A percentile compares a stretch with the other conserved stretches of the same genome.
These are phyloP conservation scores for Ptilonorhynchus violaceus DNA, from an alignment of 2,113 vertebrate genomes.

Conservation along the genomic window DNA sequence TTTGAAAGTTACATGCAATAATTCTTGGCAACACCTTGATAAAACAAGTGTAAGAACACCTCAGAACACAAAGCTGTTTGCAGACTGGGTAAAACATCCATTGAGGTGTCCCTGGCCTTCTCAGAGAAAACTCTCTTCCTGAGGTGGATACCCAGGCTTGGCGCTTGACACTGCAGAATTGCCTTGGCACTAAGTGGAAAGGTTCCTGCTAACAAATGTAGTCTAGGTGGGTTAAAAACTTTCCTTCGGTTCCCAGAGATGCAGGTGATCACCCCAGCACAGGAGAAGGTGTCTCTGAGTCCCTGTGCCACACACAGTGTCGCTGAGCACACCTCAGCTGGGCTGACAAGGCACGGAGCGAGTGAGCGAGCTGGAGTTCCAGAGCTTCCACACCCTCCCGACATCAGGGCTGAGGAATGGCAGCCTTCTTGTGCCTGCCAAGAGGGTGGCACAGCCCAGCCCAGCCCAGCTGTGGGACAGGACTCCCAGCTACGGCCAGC, in stretches of 20 bases:
- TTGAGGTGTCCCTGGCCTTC: not conserved
- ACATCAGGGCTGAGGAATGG: not conserved
- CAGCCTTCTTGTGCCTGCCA: not conserved
- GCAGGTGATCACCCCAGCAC: not conserved
- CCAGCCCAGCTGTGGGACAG: too few species aligned
- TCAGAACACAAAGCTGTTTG: not conserved
- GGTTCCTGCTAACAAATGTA: not conserved
- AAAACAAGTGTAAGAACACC: not conserved
- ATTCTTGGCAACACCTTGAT: not conserved
- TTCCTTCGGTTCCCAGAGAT: not conserved
- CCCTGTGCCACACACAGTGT: not conserved
- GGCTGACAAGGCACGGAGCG: rapidly evolving
- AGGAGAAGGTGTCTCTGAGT: not conserved
- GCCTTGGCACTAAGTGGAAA: not conserved
- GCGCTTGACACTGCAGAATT: not conserved
- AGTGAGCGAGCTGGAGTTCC: not conserved
- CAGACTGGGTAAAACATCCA: not conserved
- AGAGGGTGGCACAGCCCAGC: not conserved
- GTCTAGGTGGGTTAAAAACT: not conserved
- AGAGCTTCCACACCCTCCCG: not conserved
- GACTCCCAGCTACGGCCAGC: not conserved
- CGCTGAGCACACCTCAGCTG: not conserved
- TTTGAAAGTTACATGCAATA: not conserved
- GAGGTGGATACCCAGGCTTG: not conserved
- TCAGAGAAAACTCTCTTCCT: not conserved